Conservation (phyloP, 2,888 invertebrate genomes). For the Spisula subtruncata region DNA sequence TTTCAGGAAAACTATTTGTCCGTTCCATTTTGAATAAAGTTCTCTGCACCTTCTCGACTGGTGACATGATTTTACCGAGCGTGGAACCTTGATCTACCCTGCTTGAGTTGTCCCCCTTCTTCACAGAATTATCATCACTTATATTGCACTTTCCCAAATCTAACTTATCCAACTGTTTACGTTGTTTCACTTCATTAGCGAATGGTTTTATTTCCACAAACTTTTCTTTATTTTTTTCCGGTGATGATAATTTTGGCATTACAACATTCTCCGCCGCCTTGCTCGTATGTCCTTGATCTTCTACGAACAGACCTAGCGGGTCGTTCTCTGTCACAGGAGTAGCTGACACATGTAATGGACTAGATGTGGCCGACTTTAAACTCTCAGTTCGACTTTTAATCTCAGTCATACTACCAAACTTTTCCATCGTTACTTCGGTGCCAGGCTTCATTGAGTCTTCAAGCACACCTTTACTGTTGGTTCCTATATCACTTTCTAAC, state of each 20-base stretch:
- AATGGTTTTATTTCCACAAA: constrained; percentile 64
- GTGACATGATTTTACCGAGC: constrained; percentile 50
- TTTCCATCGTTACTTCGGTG: constrained; percentile 17
- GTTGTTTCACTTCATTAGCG: constrained; percentile 57
- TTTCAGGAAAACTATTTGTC: constrained; percentile 80
- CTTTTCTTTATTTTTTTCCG: constrained; percentile 61
- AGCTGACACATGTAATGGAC: constrained; percentile 87
- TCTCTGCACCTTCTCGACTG: constrained; percentile 73
- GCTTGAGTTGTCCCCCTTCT: constrained; percentile 7
- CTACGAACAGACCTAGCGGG: constrained; percentile 93
- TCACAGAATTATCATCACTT: not conserved
- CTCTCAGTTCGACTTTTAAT: constrained; percentile 52
- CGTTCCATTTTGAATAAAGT: constrained; percentile 77
- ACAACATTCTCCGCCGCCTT: not conserved
- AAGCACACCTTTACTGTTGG: not conserved
- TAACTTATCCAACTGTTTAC: constrained; percentile 40
- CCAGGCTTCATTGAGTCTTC: not conserved
- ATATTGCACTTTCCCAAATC: constrained; percentile 69
- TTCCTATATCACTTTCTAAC: constrained; percentile 16
- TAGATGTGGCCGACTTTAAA: constrained; percentile 68
- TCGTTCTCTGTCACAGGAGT: constrained; percentile 97
- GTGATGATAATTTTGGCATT: constrained; percentile 46
- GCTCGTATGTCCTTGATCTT: constrained; percentile 21
- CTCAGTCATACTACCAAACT: constrained; percentile 37
- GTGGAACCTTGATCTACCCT: constrained; percentile 36